phyloP scores from a whole-genome alignment of 1,140 invertebrate genomes.

The Epicauta chinensis region DNA sequence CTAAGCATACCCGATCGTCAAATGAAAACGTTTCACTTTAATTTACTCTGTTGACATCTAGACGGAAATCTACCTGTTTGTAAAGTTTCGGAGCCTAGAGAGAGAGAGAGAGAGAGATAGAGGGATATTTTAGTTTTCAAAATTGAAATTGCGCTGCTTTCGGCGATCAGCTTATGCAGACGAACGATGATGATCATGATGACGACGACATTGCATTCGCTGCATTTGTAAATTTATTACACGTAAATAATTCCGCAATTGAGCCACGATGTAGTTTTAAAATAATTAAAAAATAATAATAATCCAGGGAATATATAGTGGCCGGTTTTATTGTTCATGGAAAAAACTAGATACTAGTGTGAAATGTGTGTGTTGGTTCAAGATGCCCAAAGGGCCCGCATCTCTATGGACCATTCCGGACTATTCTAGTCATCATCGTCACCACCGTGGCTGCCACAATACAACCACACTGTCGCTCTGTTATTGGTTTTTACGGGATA shows the following conservation, averaged over 20 bases:
- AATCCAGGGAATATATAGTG: too few relatives aligned
- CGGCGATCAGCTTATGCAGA: too few relatives aligned
- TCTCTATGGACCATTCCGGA: too few relatives aligned
- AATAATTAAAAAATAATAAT: too few relatives aligned
- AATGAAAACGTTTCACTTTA: conserved; percentile 19
- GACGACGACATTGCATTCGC: too few relatives aligned
- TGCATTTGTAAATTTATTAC: too few relatives aligned
- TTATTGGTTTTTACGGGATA: conserved; percentile 42
- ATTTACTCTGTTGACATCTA: conserved; percentile 12
- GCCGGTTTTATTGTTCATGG: conserved; percentile 17
- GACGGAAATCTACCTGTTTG: conserved; percentile 11
- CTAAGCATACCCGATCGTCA: conserved; percentile 6
- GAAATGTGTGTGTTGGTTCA: conserved; percentile 9
- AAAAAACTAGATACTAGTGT: conserved; percentile 15
- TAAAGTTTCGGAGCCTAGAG: conserved; percentile 3
- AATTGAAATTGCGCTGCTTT: too few relatives aligned
- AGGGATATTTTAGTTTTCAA: too few relatives aligned
- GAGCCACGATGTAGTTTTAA: too few relatives aligned
- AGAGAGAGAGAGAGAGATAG: too few relatives aligned
- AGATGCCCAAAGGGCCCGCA: background rate
- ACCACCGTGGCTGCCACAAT: background rate
- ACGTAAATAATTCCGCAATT: too few relatives aligned
- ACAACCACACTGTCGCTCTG: conserved; percentile 11
- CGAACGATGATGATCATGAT: too few relatives aligned
- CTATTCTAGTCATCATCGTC: conserved; percentile 1